These are phyloP conservation scores for Phylloscopus whistleri DNA, from an alignment of 2,113 vertebrate genomes.

Conservation along the genomic window DNA sequence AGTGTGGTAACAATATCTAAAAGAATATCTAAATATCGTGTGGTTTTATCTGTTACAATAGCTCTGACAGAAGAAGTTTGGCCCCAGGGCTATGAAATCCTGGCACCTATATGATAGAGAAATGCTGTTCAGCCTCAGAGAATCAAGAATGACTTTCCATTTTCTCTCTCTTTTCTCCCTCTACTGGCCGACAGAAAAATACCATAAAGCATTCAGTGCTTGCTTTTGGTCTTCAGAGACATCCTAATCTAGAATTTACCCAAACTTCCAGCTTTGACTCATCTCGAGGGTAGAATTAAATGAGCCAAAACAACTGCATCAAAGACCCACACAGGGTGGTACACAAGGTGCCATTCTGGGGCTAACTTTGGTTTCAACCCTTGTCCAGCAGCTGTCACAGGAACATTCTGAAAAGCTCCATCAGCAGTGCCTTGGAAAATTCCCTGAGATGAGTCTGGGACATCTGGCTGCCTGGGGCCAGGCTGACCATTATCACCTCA, in stretches of 20 bases:
- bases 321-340: background rate
- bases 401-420: background rate
- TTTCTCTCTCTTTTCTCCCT: slow-evolving; percentile 41
- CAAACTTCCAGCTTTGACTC: background rate
- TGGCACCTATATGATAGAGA: background rate
- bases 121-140: background rate
- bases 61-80: background rate
- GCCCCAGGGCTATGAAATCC: background rate
- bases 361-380: background rate
- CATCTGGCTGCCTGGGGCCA: background rate
- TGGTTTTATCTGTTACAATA: background rate
- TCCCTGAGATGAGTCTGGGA: background rate
- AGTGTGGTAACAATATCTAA: background rate
- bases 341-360: background rate
- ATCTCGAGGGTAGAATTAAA: background rate
- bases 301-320: background rate
- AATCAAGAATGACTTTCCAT: background rate
- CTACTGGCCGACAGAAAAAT: background rate
- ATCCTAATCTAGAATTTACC: background rate
- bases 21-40: background rate
- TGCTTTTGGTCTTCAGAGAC: background rate
- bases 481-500: background rate
- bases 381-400: background rate
- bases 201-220: background rate
- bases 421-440: background rate